Percentiles rank a stretch among this genome's conserved stretches.
Conservation (phyloP, 2,797 vertebrate genomes). For the Alca torda region DNA sequence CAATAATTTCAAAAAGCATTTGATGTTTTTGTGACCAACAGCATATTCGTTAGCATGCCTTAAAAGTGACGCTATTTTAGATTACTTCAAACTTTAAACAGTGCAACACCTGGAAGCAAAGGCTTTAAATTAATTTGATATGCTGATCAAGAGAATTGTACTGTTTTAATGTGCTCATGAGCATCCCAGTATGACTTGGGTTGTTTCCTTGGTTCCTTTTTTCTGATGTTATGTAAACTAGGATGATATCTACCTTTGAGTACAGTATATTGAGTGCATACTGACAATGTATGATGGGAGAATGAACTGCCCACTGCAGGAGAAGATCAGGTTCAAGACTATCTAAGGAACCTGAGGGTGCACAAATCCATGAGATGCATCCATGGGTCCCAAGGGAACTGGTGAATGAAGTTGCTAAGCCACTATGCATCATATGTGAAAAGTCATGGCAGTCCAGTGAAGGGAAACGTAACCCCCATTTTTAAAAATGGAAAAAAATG, state of each 20-base stretch:
- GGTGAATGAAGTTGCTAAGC: neutral
- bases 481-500: neutral
- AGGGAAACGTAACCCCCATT: neutral
- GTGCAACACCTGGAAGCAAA: neutral
- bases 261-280: neutral
- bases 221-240: neutral
- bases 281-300: neutral
- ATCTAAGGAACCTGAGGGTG: neutral
- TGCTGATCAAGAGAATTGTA: neutral
- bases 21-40: neutral
- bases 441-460: neutral
- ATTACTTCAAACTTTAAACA: neutral
- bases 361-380: neutral
- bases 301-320: neutral
- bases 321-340: neutral
- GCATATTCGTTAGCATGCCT: neutral
- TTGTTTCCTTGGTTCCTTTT: neutral
- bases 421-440: neutral
- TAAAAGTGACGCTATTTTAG: neutral
- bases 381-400: neutral
- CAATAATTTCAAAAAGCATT: neutral
- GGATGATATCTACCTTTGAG: neutral
- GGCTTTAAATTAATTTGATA: neutral
- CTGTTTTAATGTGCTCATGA: neutral
- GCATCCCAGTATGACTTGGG: neutral